Percentiles rank a stretch among this genome's conserved stretches.
These are phyloP conservation scores for Drosophila aldrichi DNA, from an alignment of 2,888 invertebrate species.

Conservation along the genomic window DNA sequence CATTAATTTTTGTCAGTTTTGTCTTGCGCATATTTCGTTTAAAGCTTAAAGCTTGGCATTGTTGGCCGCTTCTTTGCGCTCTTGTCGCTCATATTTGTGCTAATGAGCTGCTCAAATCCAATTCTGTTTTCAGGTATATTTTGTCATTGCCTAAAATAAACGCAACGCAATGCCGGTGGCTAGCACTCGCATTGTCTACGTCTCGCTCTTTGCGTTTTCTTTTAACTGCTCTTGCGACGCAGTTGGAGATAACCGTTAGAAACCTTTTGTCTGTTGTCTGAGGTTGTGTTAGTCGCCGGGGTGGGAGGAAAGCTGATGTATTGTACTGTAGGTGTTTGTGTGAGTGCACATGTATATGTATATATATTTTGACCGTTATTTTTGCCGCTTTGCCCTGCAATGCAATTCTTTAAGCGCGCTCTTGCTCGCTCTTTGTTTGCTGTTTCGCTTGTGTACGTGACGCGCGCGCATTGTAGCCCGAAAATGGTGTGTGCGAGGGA, in stretches of 20 bases:
- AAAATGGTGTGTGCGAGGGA: conserved; percentile 45
- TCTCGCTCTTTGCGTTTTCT: conserved; percentile 18
- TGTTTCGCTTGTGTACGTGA: conserved; percentile 41
- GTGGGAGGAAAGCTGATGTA: background rate
- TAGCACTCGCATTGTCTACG: conserved; percentile 8
- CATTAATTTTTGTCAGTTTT: conserved; percentile 57
- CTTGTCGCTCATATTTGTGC: conserved; percentile 39
- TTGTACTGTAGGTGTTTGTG: conserved; percentile 45
- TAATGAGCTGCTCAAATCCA: conserved; percentile 57
- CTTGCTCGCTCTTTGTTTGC: conserved; percentile 26
- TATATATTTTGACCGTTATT: conserved; percentile 70
- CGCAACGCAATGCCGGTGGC: conserved; percentile 22
- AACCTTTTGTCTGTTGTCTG: conserved; percentile 68
- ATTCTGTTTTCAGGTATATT: conserved; percentile 54
- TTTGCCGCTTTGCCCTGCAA: conserved; percentile 53
- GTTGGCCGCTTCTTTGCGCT: conserved; percentile 26
- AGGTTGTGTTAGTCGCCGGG: conserved; percentile 46
- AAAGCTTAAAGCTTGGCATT: conserved; percentile 66
- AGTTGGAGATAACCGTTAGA: conserved; percentile 38
- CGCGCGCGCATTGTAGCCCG: conserved; percentile 29
- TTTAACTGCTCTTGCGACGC: conserved; percentile 45
- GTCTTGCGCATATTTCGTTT: conserved; percentile 45
- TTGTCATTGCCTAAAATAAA: conserved; percentile 74
- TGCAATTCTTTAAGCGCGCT: conserved; percentile 38
- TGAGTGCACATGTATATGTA: conserved; percentile 23